A percentile compares a stretch with the other conserved stretches of the same genome.
Evolutionary conservation across 1,140 invertebrate genomes (phyloP).

Genomic region (Bombyx mori): ASM3026992v2 NC_085117.1:18591501-18592000

Average conservation of each 20-base stretch:
- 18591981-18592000: too few relatives aligned
- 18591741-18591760: conserved; percentile 34
- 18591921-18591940: too few relatives aligned
- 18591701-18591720: conserved; percentile 55
- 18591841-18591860: conserved; percentile 27
- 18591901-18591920: too few relatives aligned
- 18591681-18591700: conserved; percentile 42
- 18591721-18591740: conserved; percentile 53
- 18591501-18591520: too few relatives aligned
- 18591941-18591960: too few relatives aligned
- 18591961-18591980: too few relatives aligned
- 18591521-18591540: too few relatives aligned
- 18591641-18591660: conserved; percentile 60
- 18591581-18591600: too few relatives aligned
- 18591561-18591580: too few relatives aligned
- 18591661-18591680: conserved; percentile 53
- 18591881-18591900: not conserved
- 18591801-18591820: conserved; percentile 42
- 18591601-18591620: conserved; percentile 2
- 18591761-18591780: conserved; percentile 36
- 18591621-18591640: conserved; percentile 57
- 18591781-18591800: conserved; percentile 44
- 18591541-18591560: too few relatives aligned
- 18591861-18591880: conserved; percentile 44
- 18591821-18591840: conserved; percentile 41